Evolutionary conservation across 2,888 invertebrate species (phyloP).

Genomic region (Atethmia centrago): DNA sequence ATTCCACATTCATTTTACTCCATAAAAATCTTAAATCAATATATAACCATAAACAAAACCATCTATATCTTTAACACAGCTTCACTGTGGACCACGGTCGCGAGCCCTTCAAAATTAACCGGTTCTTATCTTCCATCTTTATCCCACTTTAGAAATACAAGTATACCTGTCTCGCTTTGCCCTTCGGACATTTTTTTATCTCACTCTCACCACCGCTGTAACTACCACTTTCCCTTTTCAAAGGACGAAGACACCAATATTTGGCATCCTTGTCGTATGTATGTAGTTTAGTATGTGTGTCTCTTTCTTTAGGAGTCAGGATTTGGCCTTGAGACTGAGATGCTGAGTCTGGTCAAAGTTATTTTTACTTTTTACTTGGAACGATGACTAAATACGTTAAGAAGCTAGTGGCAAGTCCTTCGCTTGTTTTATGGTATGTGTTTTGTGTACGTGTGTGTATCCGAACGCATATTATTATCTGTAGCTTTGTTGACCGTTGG

Average conservation of each 20-base stretch:
- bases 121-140: conserved; percentile 79
- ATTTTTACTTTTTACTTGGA: conserved; percentile 90
- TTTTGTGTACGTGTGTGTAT: conserved; percentile 67
- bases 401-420: conserved; percentile 75
- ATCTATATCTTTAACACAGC: conserved; percentile 75
- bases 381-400: conserved; percentile 89
- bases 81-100: conserved; percentile 82
- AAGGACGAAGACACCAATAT: conserved; percentile 88
- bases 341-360: conserved; percentile 86
- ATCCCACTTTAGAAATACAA: conserved; percentile 61
- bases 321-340: conserved; percentile 89
- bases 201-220: conserved; percentile 87
- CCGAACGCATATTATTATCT: conserved; percentile 65
- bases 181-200: conserved; percentile 89
- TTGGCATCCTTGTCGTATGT: conserved; percentile 68
- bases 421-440: conserved; percentile 70
- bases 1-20: conserved; percentile 57
- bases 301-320: conserved; percentile 80
- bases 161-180: conserved; percentile 76
- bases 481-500: conserved; percentile 65
- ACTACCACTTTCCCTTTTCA: conserved; percentile 90
- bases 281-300: conserved; percentile 64
- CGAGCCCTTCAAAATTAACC: conserved; percentile 90
- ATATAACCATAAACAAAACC: conserved; percentile 84
- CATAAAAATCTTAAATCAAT: conserved; percentile 82